Conservation (phyloP, 1,140 invertebrate genomes). For the Bombus confusus region DNA sequence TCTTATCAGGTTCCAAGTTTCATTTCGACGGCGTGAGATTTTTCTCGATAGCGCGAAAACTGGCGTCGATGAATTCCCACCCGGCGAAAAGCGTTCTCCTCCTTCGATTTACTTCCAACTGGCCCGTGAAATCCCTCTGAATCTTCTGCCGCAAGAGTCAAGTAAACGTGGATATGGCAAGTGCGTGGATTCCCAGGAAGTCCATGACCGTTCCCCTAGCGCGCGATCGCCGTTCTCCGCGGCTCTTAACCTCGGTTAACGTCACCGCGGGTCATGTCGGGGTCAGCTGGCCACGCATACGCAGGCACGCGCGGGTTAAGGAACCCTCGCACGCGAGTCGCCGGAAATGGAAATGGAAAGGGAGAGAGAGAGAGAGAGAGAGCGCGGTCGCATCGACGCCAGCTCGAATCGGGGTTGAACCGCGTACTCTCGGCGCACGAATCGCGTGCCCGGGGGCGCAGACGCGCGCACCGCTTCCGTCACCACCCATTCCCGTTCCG, state of each 20-base stretch:
- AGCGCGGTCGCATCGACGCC: neutral
- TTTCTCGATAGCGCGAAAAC: no score
- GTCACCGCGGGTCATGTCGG: conserved; percentile 54
- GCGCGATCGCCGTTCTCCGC: conserved; percentile 18
- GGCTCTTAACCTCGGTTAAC: conserved; percentile 65
- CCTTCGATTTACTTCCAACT: no score
- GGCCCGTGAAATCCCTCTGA: no score
- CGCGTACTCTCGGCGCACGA: neutral
- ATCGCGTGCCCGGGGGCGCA: neutral
- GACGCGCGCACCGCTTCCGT: neutral
- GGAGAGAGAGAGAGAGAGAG: neutral
- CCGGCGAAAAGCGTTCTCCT: no score
- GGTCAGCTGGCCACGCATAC: conserved; percentile 55
- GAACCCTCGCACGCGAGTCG: conserved; percentile 58
- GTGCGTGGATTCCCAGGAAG: no score
- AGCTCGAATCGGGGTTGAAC: conserved; percentile 1
- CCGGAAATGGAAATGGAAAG: neutral
- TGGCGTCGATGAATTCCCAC: no score
- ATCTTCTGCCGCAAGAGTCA: no score
- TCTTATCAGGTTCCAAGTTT: no score
- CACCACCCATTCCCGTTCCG: neutral
- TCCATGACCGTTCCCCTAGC: no score
- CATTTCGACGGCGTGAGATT: no score
- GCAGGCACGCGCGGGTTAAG: conserved; percentile 58
- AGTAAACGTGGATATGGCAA: no score